Base-by-base conservation (phyloP, 2,113 vertebrate species). In the Chelonoidis abingdonii region DNA sequence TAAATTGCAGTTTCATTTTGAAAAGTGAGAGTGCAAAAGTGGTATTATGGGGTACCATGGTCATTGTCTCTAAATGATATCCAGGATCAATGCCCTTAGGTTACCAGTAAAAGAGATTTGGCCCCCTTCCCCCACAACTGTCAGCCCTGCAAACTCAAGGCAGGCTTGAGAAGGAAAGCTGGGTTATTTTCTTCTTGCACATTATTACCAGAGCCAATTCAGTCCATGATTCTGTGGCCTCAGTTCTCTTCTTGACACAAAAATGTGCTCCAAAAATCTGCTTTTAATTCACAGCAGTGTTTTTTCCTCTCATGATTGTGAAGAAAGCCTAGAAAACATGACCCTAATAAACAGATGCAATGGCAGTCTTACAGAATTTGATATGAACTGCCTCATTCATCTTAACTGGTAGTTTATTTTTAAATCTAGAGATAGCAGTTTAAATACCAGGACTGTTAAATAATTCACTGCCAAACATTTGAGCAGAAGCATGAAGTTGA, bases 381-480 rank as follows among this genome's bases (percentile, higher is more conserved):
- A 62, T 4, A 29, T 2, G 41, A 90, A 21, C 38, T 86, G 69
- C 13, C 82, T 38, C 35, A 72, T 8, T 31, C 0, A 0, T 76
- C 95, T 92, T 72, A 80, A 31, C 84, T 86, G 38, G 25, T 56
- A 62, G 22, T 44, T 84, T 35, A 31, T 82, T 95, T 87, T 80
- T 80, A 76, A 62, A 44, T 24, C 62, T 86, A 72, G 65, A 19
- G n/a, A 38, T 8, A 38, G 35, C 17, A n/a, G 22, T 72, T 72
- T 38, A 72, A 65, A 72, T 38, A n/a, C 35, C 17, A 72, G 65
- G 19, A 10, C 35, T 72, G 65, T 72, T 72, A 72, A 72, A 72
- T 72, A 72, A 10, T 22, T 72, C 17, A 10, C 65, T 38, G 35
- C 65, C 35, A 72, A n/a, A 38, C 8, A 2, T 38, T 10, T 72